Percentiles rank a stretch among this genome's conserved stretches.
Conservation (phyloP, 1,140 invertebrate species). For the Stenopsyche tienmushanensis region DNA sequence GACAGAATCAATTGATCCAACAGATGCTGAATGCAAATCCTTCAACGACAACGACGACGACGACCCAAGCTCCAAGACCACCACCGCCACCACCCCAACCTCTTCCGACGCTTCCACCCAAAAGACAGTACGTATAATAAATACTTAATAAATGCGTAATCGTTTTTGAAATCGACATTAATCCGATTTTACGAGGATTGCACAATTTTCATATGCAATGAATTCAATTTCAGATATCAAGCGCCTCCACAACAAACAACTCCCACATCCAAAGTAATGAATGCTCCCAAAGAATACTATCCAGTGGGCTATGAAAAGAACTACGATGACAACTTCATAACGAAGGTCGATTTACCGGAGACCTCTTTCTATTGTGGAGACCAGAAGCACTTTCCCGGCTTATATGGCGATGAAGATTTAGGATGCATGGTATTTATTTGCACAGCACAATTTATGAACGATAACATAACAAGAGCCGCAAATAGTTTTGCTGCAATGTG, state of each 20-base stretch:
- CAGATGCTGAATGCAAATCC: constrained; percentile 56
- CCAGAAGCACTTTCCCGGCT: constrained; percentile 85
- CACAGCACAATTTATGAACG: too few relatives aligned
- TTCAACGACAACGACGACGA: constrained; percentile 53
- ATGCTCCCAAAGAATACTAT: constrained; percentile 84
- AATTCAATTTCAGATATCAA: constrained; percentile 23
- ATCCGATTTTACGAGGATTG: background rate
- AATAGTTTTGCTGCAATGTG: too few relatives aligned
- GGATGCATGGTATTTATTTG: constrained; percentile 78
- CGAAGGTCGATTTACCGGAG: constrained; percentile 79
- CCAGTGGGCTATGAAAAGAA: constrained; percentile 84
- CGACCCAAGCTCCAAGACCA: constrained; percentile 53
- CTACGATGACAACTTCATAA: constrained; percentile 83
- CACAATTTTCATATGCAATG: background rate
- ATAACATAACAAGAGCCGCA: background rate
- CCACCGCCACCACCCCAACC: constrained; percentile 46
- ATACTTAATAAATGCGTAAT: background rate
- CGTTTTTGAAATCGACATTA: background rate
- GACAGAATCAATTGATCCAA: constrained; percentile 65
- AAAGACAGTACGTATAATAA: constrained; percentile 40
- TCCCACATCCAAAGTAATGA: constrained; percentile 74
- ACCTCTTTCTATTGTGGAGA: constrained; percentile 86
- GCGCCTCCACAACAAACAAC: constrained; percentile 20
- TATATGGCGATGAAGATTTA: constrained; percentile 87
- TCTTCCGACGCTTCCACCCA: constrained; percentile 43